A percentile compares a stretch with the other conserved stretches of the same genome.
Evolutionary conservation across 1,140 invertebrate species (phyloP).

Genomic region (Listronotus bonariensis): DNA sequence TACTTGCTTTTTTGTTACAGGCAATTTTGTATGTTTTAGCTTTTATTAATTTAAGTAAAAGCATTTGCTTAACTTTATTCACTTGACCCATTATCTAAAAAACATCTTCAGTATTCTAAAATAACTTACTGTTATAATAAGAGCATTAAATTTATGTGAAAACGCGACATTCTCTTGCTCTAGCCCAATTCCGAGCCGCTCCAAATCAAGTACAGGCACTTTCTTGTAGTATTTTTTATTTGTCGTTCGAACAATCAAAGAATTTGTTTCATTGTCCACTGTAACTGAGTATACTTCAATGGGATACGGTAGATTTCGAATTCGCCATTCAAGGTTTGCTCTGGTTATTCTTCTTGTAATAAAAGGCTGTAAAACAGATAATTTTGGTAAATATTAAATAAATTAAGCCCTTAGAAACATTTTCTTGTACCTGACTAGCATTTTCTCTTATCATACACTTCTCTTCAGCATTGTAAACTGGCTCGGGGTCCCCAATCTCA

Average conservation of each 20-base stretch:
- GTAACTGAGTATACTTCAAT: slow-evolving; percentile 71
- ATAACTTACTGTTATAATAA: slow-evolving; percentile 73
- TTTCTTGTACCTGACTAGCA: slow-evolving; percentile 62
- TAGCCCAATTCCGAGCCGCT: slow-evolving; percentile 65
- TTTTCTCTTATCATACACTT: slow-evolving; percentile 63
- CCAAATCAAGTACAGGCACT: slow-evolving; percentile 71
- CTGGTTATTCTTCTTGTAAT: slow-evolving; percentile 72
- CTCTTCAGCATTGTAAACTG: slow-evolving; percentile 58
- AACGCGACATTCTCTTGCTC: slow-evolving; percentile 68
- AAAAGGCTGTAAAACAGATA: slow-evolving; percentile 64
- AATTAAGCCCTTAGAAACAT: background rate
- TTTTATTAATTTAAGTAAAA: too few species aligned
- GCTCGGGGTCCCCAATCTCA: slow-evolving; percentile 75
- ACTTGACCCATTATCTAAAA: too few species aligned
- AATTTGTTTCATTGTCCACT: slow-evolving; percentile 65
- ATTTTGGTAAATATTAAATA: background rate
- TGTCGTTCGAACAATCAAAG: slow-evolving; percentile 69
- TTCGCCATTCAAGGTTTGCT: slow-evolving; percentile 78
- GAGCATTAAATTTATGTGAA: slow-evolving; percentile 73
- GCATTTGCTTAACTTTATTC: too few species aligned
- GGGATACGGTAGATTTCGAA: slow-evolving; percentile 76
- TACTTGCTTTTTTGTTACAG: too few species aligned
- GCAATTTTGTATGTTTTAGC: too few species aligned
- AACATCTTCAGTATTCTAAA: background rate
- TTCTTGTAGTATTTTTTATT: slow-evolving; percentile 85